phyloP scores from a whole-genome alignment of 2,888 invertebrate genomes.

The Archaeoteleia sp. region DNA sequence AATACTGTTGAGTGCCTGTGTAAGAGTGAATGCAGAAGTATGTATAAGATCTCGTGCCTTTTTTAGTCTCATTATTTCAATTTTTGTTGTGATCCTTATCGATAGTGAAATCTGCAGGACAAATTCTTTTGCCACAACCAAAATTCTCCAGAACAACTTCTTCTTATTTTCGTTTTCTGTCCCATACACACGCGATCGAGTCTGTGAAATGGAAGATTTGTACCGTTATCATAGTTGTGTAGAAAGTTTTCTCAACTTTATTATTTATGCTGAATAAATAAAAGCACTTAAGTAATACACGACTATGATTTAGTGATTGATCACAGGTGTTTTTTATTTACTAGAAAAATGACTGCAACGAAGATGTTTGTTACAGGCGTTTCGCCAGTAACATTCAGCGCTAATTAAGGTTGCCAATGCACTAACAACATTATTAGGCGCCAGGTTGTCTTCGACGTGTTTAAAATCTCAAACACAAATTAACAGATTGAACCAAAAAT shows the following conservation, averaged over 20 bases:
- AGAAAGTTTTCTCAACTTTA: slow-evolving; percentile 25
- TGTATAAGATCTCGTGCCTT: slow-evolving; percentile 47
- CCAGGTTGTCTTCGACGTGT: too few relatives aligned
- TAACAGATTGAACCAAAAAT: too few relatives aligned
- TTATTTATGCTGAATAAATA: slow-evolving; percentile 46
- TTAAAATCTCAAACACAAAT: too few relatives aligned
- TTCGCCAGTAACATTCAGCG: too few relatives aligned
- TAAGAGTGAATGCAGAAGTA: slow-evolving; percentile 34
- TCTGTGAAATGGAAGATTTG: slow-evolving; percentile 24
- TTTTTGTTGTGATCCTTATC: slow-evolving; percentile 25
- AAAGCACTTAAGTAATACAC: slow-evolving; percentile 34
- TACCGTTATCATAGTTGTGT: slow-evolving; percentile 35
- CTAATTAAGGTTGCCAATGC: too few relatives aligned
- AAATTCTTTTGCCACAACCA: slow-evolving; percentile 7
- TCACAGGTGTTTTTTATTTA: too few relatives aligned
- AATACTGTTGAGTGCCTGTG: slow-evolving; percentile 32
- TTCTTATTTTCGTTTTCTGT: slow-evolving; percentile 6
- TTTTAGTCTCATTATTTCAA: slow-evolving; percentile 39
- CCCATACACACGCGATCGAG: slow-evolving; percentile 18
- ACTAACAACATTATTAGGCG: too few relatives aligned
- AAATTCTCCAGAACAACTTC: slow-evolving; percentile 4
- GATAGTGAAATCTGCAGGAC: slow-evolving; percentile 13
- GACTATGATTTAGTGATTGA: too few relatives aligned
- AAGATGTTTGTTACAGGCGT: too few relatives aligned
- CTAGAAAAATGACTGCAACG: too few relatives aligned